Percentiles rank a stretch among this genome's conserved stretches.
phyloP scores from a whole-genome alignment of 2,888 invertebrate genomes.

The Agrochola circellaris region DNA sequence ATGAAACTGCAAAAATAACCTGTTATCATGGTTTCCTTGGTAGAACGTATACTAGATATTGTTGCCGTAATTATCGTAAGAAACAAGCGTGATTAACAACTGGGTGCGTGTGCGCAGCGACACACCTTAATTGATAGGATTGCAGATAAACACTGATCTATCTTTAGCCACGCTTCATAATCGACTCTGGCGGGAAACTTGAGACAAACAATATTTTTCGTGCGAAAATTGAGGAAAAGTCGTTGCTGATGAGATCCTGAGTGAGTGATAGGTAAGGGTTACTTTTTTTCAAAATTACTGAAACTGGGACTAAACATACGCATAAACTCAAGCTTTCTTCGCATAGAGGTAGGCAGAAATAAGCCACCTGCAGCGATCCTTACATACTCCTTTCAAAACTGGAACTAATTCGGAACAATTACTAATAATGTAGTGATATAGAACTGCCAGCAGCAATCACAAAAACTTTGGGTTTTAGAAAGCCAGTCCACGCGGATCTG shows the following conservation, averaged over 20 bases:
- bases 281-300: not conserved
- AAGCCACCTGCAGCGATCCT: not conserved
- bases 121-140: conserved; percentile 32
- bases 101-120: conserved; percentile 42
- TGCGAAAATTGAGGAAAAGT: not conserved
- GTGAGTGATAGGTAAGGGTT: not conserved
- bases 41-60: conserved; percentile 27
- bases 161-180: conserved; percentile 5
- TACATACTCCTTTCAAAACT: not conserved
- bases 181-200: not conserved
- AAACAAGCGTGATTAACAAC: conserved; percentile 29
- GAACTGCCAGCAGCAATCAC: not conserved
- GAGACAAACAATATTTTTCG: not conserved
- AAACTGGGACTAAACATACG: not conserved
- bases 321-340: not conserved
- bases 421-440: not conserved
- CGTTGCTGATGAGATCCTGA: not conserved
- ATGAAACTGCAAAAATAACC: not conserved
- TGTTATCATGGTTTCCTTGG: conserved; percentile 2
- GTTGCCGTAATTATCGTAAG: conserved; percentile 26
- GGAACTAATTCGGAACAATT: not conserved
- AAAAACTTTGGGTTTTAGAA: conserved; percentile 31
- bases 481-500: conserved; percentile 1
- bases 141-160: conserved; percentile 8
- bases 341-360: not conserved